phyloP scores from a whole-genome alignment of 2,113 vertebrate genomes.

The Illadopsis cleaveri region DNA sequence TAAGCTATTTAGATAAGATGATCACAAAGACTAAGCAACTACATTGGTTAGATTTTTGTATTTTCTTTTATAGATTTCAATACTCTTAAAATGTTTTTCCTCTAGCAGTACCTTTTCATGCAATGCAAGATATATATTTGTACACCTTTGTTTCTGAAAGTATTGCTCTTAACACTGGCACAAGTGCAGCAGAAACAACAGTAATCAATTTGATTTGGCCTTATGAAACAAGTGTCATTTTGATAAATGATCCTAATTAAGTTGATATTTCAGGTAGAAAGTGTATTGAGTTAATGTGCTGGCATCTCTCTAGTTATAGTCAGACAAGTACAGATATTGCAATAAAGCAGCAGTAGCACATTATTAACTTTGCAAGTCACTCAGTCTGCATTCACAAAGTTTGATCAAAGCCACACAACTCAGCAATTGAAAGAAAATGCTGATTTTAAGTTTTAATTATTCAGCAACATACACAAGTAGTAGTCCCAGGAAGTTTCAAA shows the following conservation, averaged over 20 bases:
- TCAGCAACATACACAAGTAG: not conserved
- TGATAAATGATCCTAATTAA: slow-evolving; percentile 81
- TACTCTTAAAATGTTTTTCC: not conserved
- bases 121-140: not conserved
- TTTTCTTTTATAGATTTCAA: not conserved
- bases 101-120: not conserved
- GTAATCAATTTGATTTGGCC: slow-evolving; percentile 75
- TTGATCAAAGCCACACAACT: slow-evolving; percentile 52
- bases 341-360: slow-evolving; percentile 15
- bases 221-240: slow-evolving; percentile 74
- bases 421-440: slow-evolving; percentile 2
- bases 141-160: slow-evolving; percentile 37
- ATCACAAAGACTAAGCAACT: not conserved
- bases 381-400: slow-evolving; percentile 3
- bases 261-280: slow-evolving; percentile 71
- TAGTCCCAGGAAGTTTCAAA: slow-evolving; percentile 31
- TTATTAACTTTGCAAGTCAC: slow-evolving; percentile 55
- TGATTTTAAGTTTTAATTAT: slow-evolving; percentile 59
- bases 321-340: slow-evolving; percentile 68
- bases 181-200: slow-evolving; percentile 39
- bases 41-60: not conserved
- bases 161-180: slow-evolving; percentile 41
- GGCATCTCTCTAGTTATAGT: slow-evolving; percentile 35
- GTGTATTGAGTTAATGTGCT: slow-evolving; percentile 64
- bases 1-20: not conserved